A percentile compares a stretch with the other conserved stretches of the same genome.
Evolutionary conservation across 2,888 invertebrate species (phyloP).

Genomic region (Sminthurinus aureus): DNA sequence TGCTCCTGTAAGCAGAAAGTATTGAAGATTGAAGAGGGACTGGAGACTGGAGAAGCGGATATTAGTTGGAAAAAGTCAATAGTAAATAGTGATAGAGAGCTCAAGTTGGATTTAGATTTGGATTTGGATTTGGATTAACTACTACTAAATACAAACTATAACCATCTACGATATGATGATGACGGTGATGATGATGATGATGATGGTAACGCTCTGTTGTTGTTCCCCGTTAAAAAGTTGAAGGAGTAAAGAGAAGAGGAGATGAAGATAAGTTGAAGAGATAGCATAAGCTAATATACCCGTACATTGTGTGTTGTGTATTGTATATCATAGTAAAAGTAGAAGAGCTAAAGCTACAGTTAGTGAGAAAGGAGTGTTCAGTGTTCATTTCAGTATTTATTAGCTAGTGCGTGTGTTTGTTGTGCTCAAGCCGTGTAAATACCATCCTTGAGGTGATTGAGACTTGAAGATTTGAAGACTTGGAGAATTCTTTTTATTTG

Average conservation of each 20-base stretch:
- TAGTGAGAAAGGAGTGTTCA: background rate
- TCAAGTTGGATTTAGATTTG: background rate
- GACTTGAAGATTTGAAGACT: constrained; percentile 20
- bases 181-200: background rate
- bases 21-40: no score
- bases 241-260: background rate
- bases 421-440: constrained; percentile 18
- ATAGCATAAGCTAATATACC: background rate
- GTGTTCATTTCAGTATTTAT: constrained; percentile 25
- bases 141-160: background rate
- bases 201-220: background rate
- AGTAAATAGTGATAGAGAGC: background rate
- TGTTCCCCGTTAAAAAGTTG: no score
- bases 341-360: no score
- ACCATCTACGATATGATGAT: background rate
- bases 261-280: background rate
- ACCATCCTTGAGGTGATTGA: constrained; percentile 27
- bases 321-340: background rate
- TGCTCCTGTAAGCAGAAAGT: no score
- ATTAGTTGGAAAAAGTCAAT: background rate
- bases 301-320: background rate
- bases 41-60: background rate
- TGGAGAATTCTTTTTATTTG: constrained; percentile 25
- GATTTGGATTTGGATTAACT: background rate
- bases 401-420: constrained; percentile 29